A percentile compares a stretch with the other conserved stretches of the same genome.
phyloP scores from a whole-genome alignment of 2,113 vertebrate species.

The Phalacrocorax pelagicus region DNA sequence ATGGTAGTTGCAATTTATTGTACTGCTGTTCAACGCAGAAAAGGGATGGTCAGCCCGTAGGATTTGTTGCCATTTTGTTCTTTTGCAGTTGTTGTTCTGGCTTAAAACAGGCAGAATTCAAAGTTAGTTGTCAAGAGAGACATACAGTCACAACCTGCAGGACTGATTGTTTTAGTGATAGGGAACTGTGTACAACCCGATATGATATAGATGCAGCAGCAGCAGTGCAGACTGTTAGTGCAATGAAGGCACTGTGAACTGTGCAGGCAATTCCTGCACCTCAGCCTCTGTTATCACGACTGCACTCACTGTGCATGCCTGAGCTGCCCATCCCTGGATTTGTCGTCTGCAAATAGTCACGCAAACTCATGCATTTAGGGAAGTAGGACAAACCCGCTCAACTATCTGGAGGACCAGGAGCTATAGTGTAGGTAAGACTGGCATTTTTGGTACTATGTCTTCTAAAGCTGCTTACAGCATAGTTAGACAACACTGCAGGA shows the following conservation, averaged over 20 bases:
- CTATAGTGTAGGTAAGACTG: not conserved
- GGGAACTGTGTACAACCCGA: not conserved
- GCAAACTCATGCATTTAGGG: not conserved
- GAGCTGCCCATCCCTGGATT: not conserved
- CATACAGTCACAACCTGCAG: not conserved
- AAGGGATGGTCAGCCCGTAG: not conserved
- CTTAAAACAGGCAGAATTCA: not conserved
- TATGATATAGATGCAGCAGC: not conserved
- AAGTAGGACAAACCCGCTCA: not conserved
- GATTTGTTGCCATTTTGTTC: not conserved
- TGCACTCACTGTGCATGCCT: not conserved
- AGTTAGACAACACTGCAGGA: not conserved
- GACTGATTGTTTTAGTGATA: not conserved
- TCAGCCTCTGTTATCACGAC: not conserved
- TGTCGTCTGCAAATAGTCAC: not conserved
- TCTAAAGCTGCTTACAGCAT: not conserved
- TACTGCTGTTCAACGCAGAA: not conserved
- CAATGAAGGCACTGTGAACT: not conserved
- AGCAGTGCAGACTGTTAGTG: not conserved
- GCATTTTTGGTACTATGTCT: not conserved
- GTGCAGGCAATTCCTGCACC: fast-evolving
- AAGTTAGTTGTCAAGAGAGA: not conserved
- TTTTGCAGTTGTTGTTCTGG: not conserved
- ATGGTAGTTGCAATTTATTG: not conserved
- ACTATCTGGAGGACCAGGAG: not conserved